Percentiles rank a stretch among this genome's conserved stretches.
These are phyloP conservation scores for Propithecus coquereli DNA, from an alignment of 2,113 vertebrate species.

Conservation along the genomic window DNA sequence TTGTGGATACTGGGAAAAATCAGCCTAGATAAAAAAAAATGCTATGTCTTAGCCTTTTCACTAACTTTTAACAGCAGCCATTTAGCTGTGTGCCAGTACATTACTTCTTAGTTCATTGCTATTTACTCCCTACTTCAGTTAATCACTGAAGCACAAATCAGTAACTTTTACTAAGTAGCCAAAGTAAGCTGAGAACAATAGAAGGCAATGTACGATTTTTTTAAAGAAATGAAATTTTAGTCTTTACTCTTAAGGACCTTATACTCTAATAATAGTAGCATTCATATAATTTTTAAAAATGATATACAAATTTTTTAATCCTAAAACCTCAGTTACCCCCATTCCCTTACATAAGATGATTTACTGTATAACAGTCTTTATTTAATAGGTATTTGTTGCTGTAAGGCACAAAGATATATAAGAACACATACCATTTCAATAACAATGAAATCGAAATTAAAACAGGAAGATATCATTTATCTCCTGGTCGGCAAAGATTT, in stretches of 20 bases:
- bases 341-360: not conserved
- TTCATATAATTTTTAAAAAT: not conserved
- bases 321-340: not conserved
- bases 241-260: not conserved
- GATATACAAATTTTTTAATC: not conserved
- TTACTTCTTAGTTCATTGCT: not conserved
- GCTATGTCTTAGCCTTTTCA: not conserved
- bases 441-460: slow-evolving; percentile 5
- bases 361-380: not conserved
- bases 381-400: not conserved
- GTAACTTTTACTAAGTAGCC: not conserved
- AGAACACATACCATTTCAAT: not conserved
- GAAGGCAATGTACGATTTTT: not conserved
- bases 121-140: not conserved
- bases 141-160: not conserved
- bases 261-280: not conserved
- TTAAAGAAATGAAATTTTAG: not conserved
- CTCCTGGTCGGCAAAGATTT: not conserved
- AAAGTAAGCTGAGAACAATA: not conserved
- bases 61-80: not conserved
- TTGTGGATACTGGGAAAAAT: not conserved
- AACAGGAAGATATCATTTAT: not conserved
- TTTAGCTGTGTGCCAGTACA: not conserved
- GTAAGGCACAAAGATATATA: not conserved
- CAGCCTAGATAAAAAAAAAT: not conserved